Evolutionary conservation across 1,140 invertebrate genomes (phyloP).

Genomic region (Orussus abietinus): DNA sequence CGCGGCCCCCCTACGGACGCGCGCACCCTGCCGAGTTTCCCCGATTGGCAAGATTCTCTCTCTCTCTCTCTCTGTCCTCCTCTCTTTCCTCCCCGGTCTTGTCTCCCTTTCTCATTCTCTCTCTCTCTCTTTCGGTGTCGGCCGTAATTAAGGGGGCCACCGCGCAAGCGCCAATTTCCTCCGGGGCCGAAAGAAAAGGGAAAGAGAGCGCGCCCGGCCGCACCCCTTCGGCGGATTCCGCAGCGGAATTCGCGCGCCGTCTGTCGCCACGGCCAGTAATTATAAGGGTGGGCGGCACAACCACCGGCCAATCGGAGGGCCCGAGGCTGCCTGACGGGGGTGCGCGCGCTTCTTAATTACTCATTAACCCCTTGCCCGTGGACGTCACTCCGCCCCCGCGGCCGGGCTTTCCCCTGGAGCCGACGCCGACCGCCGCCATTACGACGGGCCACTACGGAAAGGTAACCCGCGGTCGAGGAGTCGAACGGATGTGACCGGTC

Average conservation of each 20-base stretch:
- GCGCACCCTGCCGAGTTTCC: conserved; percentile 20
- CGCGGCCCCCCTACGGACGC: conserved; percentile 22
- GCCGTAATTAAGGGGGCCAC: background rate
- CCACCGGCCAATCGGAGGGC: conserved; percentile 21
- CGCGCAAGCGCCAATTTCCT: background rate
- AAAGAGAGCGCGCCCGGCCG: background rate
- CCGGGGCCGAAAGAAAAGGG: no score
- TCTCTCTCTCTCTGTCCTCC: conserved; percentile 6
- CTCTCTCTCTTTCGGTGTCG: no score
- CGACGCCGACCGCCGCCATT: no score
- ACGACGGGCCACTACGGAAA: no score
- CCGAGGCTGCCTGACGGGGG: conserved; percentile 10
- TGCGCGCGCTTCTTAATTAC: conserved; percentile 41
- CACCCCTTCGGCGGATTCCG: background rate
- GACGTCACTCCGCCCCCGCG: conserved; percentile 21
- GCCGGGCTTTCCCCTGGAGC: no score
- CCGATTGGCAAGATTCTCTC: conserved; percentile 38
- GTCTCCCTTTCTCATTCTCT: no score
- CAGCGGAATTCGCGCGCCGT: background rate
- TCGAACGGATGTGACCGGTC: no score
- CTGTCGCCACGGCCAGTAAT: conserved; percentile 34
- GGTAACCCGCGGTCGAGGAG: no score
- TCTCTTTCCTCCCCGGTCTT: background rate
- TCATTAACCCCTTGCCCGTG: conserved; percentile 37
- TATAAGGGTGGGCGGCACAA: conserved; percentile 33